Evolutionary conservation across 2,113 vertebrate genomes (phyloP), one percentile per base, ranked within the genome.

Genomic region (Panurus biarmicus): DNA sequence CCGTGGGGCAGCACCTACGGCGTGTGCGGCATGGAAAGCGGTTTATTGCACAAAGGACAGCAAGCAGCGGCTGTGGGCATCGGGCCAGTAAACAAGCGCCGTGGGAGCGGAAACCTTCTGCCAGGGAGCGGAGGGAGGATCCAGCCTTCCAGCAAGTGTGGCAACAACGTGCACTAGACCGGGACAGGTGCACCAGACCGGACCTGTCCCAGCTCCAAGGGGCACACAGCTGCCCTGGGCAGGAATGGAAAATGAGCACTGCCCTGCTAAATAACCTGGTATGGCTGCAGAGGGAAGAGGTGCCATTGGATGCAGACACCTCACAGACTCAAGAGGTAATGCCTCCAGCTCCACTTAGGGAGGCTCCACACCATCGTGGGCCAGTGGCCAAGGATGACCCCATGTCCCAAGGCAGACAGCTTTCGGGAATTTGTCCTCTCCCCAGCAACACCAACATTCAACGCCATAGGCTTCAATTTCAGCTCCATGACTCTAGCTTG

Each of bases 401-500:
- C 26, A 10, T 12, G 15, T 8, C 18, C 12, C 3, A 3, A n/a
- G 7, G 10, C 24, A 70, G 7, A 7, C 1, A 2, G 40, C 18
- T 31, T 48, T 21, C 21, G 20, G 42, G 36, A 74, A 53, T 51
- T 45, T 35, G 1, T 1, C 1, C 28, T 57, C n/a, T 31, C 6
- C 9, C 31, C 74, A n/a, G n/a, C 3, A 2, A 25, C 5, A 35
- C 12, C 35, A 6, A 12, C 0, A 0, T 26, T 47, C 13, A 61
- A 36, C 0, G 0, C 24, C 1, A 0, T 0, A 25, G 29, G 35
- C 54, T 75, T 38, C 8, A 10, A 6, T 24, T 56, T 54, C 20
- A 80, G 35, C 15, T 79, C 38, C 0, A 0, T 5, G 29, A 57
- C n/a, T 48, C 19, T 3, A 9, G 2, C 7, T 53, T 5, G 4